These are phyloP conservation scores for Scaptomyza cyrtandrae DNA, from an alignment of 2,888 invertebrate species.

Conservation along the genomic window DNA sequence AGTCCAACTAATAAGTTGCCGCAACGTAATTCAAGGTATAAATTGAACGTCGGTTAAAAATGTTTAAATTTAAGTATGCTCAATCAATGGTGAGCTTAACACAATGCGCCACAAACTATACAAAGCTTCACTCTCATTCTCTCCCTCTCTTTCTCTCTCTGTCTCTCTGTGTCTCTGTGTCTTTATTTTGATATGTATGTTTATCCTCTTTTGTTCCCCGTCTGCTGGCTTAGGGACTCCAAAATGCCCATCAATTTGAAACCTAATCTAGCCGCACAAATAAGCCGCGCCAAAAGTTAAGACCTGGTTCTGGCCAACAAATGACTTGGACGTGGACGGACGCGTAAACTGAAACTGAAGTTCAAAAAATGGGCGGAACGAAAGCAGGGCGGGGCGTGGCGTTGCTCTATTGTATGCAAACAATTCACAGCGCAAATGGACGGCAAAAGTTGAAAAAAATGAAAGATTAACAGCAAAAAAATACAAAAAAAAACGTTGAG, in stretches of 20 bases:
- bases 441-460: conserved; percentile 28
- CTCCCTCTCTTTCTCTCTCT: not conserved
- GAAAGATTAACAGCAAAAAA: conserved; percentile 14
- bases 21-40: conserved; percentile 13
- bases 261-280: conserved; percentile 78
- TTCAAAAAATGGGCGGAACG: not conserved
- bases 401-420: conserved; percentile 71
- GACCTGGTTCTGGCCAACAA: conserved; percentile 54
- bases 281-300: conserved; percentile 77
- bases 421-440: conserved; percentile 72
- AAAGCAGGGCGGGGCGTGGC: conserved; percentile 11
- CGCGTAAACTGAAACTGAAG: not conserved
- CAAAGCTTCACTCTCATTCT: not conserved
- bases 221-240: conserved; percentile 31
- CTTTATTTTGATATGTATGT: too few relatives aligned
- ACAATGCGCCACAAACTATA: conserved; percentile 33
- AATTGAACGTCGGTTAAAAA: conserved; percentile 6
- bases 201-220: too few relatives aligned
- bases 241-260: conserved; percentile 77
- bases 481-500: conserved; percentile 36
- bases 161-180: not conserved
- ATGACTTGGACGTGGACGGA: conserved; percentile 22
- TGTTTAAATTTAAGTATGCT: conserved; percentile 69
- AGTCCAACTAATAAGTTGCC: not conserved
- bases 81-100: conserved; percentile 61